Percentiles rank a stretch among this genome's conserved stretches.
Evolutionary conservation across 2,797 vertebrate species (phyloP).

Genomic region (Pelochelys cantorii): DNA sequence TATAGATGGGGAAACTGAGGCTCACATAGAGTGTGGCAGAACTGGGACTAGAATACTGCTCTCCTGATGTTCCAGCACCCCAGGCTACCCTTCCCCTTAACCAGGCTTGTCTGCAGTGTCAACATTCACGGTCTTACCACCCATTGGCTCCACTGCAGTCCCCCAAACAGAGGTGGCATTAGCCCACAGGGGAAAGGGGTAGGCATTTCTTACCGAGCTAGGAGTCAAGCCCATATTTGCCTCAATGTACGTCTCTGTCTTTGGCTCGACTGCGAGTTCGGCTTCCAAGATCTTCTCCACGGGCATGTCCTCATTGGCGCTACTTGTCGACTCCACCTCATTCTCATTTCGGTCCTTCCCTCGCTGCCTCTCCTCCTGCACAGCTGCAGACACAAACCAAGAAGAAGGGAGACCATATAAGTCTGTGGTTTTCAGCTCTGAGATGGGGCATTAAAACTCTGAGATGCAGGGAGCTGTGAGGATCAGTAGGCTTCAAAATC

Average conservation of each 20-base stretch:
- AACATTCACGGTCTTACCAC: not conserved
- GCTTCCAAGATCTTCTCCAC: slow-evolving; percentile 99
- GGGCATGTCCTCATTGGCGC: slow-evolving; percentile 97
- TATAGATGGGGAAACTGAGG: not conserved
- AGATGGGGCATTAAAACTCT: fast-evolving
- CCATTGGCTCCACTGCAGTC: fast-evolving
- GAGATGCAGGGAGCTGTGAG: not conserved
- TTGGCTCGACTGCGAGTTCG: slow-evolving; percentile 96
- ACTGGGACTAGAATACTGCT: not conserved
- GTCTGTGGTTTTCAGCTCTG: fast-evolving
- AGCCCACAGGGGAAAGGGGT: not conserved
- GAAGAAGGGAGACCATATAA: not conserved
- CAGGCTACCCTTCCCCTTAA: not conserved
- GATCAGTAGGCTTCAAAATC: fast-evolving
- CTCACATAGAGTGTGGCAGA: fast-evolving
- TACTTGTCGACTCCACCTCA: slow-evolving; percentile 95
- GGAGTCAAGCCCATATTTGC: slow-evolving; percentile 91
- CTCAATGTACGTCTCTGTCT: slow-evolving; percentile 97
- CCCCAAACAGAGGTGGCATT: fast-evolving
- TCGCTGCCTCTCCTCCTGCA: slow-evolving; percentile 97
- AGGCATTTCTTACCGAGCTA: slow-evolving; percentile 88
- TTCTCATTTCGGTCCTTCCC: slow-evolving; percentile 95
- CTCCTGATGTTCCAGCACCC: not conserved
- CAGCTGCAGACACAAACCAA: slow-evolving; percentile 82
- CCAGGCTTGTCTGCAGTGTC: not conserved